Base-by-base conservation (phyloP, 2,888 invertebrate species). In the Subacronicta megacephala region DNA sequence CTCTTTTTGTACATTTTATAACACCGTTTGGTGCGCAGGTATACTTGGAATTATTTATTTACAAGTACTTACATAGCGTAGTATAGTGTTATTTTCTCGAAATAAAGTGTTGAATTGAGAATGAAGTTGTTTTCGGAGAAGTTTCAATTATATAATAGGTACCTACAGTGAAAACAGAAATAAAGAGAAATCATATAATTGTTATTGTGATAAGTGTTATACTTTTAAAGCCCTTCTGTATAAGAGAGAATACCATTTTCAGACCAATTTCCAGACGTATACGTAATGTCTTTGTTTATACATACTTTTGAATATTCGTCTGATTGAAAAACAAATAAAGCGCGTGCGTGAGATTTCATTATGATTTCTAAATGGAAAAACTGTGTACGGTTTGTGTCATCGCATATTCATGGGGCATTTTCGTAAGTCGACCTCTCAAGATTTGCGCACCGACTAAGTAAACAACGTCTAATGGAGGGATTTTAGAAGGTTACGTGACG, bases 331-430 rank as follows among this genome's bases (percentile, higher is more conserved):
- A 87, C 87, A 90, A 90, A 90, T 85, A 88, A 77, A 81, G 79
- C 62, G 80, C 78, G 89, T 89, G 88, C 90, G 89, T 89, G 88
- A 87, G 89, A 86, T 90, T 92, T 93, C 93, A 93, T 93, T 93
- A 91, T 80, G 85, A 83, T 85, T 82, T 84, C 89, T 89, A 92
- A 93, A 93, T 93, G 92, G 93, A 93, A 93, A 93, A 93, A 93
- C 89, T 91, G 90, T 93, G 93, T 93, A 92, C 90, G 90, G 91
- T 89, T 89, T 93, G 92, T 93, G 93, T 88, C 92, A 93, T 94
- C 92, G 93, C 93, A 93, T 94, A 94, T 94, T 94, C 93, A 93
- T 93, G 88, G 93, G 87, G 88, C 89, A 92, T 92, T 93, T 92
- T 92, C 90, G 92, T 91, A 89, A 92, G 90, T 87, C 91, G 90